These are phyloP conservation scores for Pluvialis apricaria DNA, from an alignment of 2,113 vertebrate species.

Conservation along the genomic window DNA sequence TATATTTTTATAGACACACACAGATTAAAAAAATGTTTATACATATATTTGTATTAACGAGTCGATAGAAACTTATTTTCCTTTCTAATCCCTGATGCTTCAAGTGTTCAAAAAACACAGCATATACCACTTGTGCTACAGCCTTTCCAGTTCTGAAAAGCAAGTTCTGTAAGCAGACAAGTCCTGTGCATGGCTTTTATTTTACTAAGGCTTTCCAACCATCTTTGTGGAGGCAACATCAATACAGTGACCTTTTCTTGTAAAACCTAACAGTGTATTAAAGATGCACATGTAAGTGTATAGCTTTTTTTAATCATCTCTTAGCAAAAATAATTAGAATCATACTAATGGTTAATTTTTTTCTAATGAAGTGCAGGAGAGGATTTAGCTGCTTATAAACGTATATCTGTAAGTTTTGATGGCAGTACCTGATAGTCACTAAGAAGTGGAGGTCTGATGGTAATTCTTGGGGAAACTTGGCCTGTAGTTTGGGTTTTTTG, in stretches of 20 bases:
- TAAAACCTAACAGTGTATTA: neutral
- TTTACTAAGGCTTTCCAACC: neutral
- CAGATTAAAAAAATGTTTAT: too few relatives aligned
- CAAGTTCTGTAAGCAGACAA: neutral
- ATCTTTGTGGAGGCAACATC: neutral
- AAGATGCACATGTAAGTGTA: neutral
- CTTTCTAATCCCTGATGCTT: neutral
- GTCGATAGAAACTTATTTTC: neutral
- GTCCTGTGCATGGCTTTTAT: neutral
- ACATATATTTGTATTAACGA: fast-evolving
- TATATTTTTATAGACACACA: neutral
- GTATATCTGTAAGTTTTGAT: neutral
- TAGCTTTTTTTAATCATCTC: neutral
- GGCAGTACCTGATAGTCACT: neutral
- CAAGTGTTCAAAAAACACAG: neutral
- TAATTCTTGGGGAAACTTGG: neutral
- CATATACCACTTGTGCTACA: neutral
- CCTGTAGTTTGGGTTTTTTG: neutral
- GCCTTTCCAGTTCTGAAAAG: neutral
- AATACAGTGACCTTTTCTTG: too few relatives aligned
- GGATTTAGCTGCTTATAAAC: neutral
- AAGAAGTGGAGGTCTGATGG: neutral
- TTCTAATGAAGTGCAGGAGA: neutral
- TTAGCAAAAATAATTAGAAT: neutral
- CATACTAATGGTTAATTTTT: neutral